phyloP scores from a whole-genome alignment of 2,113 vertebrate genomes.

The Thamnophis sirtalis region DNA sequence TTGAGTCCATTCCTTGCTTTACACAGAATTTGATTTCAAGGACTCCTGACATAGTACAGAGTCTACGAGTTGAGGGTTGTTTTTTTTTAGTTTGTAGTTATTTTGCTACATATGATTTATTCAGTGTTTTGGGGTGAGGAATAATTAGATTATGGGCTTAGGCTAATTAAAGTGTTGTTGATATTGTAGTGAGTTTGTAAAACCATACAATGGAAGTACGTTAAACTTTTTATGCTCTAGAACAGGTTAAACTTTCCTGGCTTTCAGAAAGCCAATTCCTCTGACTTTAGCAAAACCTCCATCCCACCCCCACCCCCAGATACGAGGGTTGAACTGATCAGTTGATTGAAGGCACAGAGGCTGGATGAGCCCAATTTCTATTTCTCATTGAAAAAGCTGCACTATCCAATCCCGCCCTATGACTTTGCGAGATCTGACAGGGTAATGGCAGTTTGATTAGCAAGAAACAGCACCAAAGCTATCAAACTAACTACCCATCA shows the following conservation, averaged over 20 bases:
- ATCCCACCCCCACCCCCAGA: neutral
- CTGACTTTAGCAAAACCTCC: slow-evolving; percentile 32
- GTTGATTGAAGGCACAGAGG: slow-evolving; percentile 38
- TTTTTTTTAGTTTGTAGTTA: neutral
- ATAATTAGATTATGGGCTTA: neutral
- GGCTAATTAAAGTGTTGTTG: neutral
- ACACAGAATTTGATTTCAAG: neutral
- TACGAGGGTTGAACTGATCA: neutral
- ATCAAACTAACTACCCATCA: slow-evolving; percentile 1
- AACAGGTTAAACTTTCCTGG: neutral
- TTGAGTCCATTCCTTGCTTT: neutral
- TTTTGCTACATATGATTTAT: neutral
- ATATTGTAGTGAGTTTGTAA: neutral
- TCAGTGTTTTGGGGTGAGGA: neutral
- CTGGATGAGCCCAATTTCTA: neutral
- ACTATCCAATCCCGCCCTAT: slow-evolving; percentile 9
- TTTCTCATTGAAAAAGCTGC: slow-evolving; percentile 3
- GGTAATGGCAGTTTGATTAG: slow-evolving; percentile 28
- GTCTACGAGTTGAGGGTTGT: neutral
- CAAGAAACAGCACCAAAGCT: neutral
- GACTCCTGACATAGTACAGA: neutral
- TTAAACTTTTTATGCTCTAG: neutral
- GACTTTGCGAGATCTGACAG: neutral
- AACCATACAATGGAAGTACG: neutral
- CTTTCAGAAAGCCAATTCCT: neutral